Evolutionary conservation across 2,888 invertebrate species (phyloP), one percentile per base, ranked within the genome.

Genomic region (Congeria kusceri): DNA sequence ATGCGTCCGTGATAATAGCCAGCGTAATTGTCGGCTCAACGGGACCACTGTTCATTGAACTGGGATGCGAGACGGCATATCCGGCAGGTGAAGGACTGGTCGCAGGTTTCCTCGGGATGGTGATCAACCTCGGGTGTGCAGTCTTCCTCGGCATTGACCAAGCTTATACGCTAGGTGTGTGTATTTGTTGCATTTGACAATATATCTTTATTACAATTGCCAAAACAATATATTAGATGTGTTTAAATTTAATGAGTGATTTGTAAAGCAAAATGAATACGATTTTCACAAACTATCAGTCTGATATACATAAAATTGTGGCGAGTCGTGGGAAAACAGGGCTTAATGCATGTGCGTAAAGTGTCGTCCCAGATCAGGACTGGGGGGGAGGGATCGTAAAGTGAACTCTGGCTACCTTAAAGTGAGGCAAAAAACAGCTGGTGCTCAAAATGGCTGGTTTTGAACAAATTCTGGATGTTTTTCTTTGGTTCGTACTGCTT

Each of bases 41-140:
- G 59, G 61, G 44, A 2, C 84, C 84, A 13, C 47, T 82, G 47
- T 84, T 82, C 62, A 39, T 77, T 13, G 84, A 84, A 44, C 75
- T 81, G 9, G 66, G 73, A 5, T 84, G 84, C 63, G 84, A 84
- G 44, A 64, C 68, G 18, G 62, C 82, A 11, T 82, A 84, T 64
- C 84, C 84, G 5, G 65, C 77, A n/a, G 73, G 75, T 28, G 84
- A 84, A 25, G 81, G 79, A 0, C 57, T 82, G 18, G 75, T 74
- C 9, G 63, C 74, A 4, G 77, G 80, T 15, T 70, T 79, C 58
- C 74, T 82, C 15, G 67, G 74, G 7, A 77, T 79, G 70, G 18
- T 68, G 0, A 47, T 77, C 7, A 80, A 76, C 44, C 15, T 78
- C 15, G 69, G 70, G 18, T 77, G 72, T 3, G 56, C 75, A 1